These are phyloP conservation scores for Trachythela sp. DNA, from an alignment of 64 coral and sea anemone genomes.

Conservation along the genomic window DNA sequence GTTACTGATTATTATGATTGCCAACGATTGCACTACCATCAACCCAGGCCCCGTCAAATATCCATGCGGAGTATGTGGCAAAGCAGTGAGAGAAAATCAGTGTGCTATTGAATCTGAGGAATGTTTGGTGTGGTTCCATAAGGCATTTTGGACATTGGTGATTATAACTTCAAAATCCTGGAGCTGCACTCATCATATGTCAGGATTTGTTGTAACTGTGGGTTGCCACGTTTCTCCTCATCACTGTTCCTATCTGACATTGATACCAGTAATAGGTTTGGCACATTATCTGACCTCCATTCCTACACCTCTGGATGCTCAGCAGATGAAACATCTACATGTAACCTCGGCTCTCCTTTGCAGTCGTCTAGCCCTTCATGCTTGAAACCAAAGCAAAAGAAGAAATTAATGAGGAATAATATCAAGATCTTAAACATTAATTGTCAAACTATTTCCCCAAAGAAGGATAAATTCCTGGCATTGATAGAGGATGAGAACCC, in stretches of 20 bases:
- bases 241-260: constrained; percentile 24
- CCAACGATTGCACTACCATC: no score
- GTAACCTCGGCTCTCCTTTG: background rate
- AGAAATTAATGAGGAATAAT: background rate
- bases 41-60: constrained; percentile 25
- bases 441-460: background rate
- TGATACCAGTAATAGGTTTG: constrained; percentile 33
- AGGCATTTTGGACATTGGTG: constrained; percentile 27
- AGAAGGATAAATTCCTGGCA: background rate
- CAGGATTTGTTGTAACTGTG: constrained; percentile 40
- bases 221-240: constrained; percentile 21
- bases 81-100: constrained; percentile 31
- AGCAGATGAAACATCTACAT: background rate
- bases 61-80: constrained; percentile 8
- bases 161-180: background rate
- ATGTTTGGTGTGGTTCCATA: constrained; percentile 34
- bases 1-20: no score
- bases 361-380: background rate
- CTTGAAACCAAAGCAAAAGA: background rate
- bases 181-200: constrained; percentile 44
- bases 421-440: constrained; percentile 32
- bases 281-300: constrained; percentile 34
- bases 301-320: background rate
- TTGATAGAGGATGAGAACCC: background rate
- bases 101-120: constrained; percentile 42